These are phyloP conservation scores for Caenorhabditis sp. DNA, from an alignment of 2,888 invertebrate species.

Conservation along the genomic window DNA sequence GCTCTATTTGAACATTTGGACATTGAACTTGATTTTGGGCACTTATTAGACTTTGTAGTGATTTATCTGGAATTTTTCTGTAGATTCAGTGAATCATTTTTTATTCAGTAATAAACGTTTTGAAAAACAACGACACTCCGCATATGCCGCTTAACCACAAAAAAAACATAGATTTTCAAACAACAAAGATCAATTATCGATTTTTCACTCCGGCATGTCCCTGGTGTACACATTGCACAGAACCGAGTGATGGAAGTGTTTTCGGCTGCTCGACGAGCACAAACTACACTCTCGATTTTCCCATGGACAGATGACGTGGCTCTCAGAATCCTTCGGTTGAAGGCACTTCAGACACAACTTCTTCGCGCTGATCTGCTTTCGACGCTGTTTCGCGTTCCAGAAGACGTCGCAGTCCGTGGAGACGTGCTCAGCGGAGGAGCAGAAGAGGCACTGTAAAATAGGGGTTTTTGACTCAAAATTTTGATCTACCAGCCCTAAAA, in stretches of 20 bases:
- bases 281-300: not conserved
- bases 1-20: not conserved
- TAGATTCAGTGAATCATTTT: no score
- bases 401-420: not conserved
- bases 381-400: not conserved
- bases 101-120: no score
- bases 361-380: not conserved
- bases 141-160: no score
- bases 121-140: no score
- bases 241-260: not conserved
- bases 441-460: conserved; percentile 1
- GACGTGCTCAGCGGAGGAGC: not conserved
- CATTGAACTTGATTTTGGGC: not conserved
- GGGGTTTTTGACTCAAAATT: not conserved
- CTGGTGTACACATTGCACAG: not conserved
- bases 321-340: not conserved
- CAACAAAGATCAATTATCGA: not conserved
- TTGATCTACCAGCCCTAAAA: no score
- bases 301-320: not conserved
- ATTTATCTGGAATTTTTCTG: no score
- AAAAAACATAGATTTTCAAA: no score
- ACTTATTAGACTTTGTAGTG: not conserved
- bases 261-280: not conserved
- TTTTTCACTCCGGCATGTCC: not conserved
- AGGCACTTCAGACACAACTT: not conserved